Conservation (phyloP, 2,797 vertebrate species). For the Sebastes ruberrimus region DNA sequence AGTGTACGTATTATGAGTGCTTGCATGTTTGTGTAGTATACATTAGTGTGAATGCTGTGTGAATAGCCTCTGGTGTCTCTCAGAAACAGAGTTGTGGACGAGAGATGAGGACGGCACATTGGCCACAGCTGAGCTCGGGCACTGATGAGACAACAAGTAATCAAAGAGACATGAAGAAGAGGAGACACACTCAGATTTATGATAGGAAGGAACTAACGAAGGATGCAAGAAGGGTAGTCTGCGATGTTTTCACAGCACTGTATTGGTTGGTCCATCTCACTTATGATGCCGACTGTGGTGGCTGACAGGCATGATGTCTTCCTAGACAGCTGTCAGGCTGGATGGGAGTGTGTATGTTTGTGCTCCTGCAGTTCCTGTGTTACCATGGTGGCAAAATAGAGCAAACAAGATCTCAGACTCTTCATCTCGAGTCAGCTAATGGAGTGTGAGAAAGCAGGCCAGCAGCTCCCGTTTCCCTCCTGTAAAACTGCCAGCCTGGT, state of each 20-base stretch:
- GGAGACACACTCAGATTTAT: conserved; percentile 40
- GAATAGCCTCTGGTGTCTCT: conserved; percentile 52
- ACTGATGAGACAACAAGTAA: conserved; percentile 71
- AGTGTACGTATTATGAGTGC: not conserved
- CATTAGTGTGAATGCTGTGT: conserved; percentile 40
- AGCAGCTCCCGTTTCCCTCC: conserved; percentile 10
- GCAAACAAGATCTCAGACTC: conserved; percentile 17
- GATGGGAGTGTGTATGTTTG: not conserved
- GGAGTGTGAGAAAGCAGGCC: conserved; percentile 30
- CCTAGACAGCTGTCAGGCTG: conserved; percentile 25
- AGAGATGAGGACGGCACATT: conserved; percentile 35
- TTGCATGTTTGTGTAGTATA: conserved; percentile 23
- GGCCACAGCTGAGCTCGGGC: conserved; percentile 71
- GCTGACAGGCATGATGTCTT: conserved; percentile 22
- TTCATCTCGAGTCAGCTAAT: conserved; percentile 40
- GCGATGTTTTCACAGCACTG: not conserved
- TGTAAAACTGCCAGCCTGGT: conserved; percentile 21
- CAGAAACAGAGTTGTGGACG: conserved; percentile 20
- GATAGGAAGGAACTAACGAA: conserved; percentile 53
- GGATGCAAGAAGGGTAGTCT: conserved; percentile 10
- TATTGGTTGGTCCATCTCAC: conserved; percentile 1
- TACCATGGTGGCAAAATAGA: conserved; percentile 13
- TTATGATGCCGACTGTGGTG: not conserved
- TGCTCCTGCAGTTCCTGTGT: not conserved
- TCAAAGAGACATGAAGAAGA: conserved; percentile 67